Evolutionary conservation across 1,140 invertebrate species (phyloP).

Genomic region (Caenorhabditis inopinata): DNA sequence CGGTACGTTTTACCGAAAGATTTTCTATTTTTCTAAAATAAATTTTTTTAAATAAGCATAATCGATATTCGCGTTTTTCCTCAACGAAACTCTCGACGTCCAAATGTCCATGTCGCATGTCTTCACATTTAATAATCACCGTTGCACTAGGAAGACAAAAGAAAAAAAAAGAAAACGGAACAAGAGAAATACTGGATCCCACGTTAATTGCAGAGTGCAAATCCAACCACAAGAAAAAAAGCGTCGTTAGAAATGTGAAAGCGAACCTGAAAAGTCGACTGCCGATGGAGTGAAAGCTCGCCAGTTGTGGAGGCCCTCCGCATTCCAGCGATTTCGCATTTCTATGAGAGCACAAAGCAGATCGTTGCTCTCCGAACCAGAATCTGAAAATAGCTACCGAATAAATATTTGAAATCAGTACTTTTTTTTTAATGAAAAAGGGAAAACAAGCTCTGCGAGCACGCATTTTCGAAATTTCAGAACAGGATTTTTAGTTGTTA

Average conservation of each 20-base stretch:
- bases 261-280: background rate
- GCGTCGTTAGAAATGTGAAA: too few species aligned
- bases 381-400: conserved; percentile 17
- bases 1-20: too few species aligned
- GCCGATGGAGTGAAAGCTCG: conserved; percentile 35
- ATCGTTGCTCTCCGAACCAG: conserved; percentile 37
- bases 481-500: too few species aligned
- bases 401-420: too few species aligned
- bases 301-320: conserved; percentile 13
- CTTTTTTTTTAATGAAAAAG: too few species aligned
- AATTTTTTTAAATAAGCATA: too few species aligned
- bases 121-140: background rate
- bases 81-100: too few species aligned
- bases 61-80: background rate
- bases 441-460: too few species aligned
- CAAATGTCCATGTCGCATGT: conserved; percentile 38
- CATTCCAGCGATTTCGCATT: conserved; percentile 8
- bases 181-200: too few species aligned
- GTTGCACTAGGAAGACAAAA: background rate
- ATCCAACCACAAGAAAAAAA: background rate
- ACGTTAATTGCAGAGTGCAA: background rate
- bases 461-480: too few species aligned
- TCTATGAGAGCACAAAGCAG: background rate
- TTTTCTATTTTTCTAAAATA: too few species aligned
- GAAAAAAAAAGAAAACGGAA: background rate